These are phyloP conservation scores for Andrena praecox DNA, from an alignment of 2,888 invertebrate species.

Conservation along the genomic window DNA sequence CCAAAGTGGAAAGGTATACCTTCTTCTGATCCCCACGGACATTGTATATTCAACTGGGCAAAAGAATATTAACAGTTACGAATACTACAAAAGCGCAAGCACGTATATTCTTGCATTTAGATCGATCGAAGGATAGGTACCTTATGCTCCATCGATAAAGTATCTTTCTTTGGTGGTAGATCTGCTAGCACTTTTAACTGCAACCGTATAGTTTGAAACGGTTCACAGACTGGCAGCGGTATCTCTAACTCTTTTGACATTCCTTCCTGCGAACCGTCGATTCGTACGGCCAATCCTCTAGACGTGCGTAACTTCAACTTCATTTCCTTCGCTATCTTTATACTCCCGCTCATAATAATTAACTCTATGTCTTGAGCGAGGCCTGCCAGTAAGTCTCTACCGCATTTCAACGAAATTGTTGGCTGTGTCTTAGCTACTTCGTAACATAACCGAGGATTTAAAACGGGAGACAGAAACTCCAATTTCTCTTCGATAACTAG, in stretches of 20 bases:
- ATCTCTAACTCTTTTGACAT: conserved; percentile 80
- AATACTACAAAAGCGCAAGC: conserved; percentile 35
- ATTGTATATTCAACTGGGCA: conserved; percentile 89
- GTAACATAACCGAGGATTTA: conserved; percentile 87
- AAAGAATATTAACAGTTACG: conserved; percentile 22
- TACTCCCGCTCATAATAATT: conserved; percentile 92
- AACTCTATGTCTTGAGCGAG: conserved; percentile 92
- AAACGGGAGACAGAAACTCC: conserved; percentile 89
- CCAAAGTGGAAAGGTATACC: conserved; percentile 92
- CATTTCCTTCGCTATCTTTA: conserved; percentile 89
- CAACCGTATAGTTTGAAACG: conserved; percentile 89
- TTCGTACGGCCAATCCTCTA: conserved; percentile 88
- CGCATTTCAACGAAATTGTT: conserved; percentile 86
- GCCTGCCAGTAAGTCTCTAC: conserved; percentile 92
- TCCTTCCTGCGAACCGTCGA: conserved; percentile 81
- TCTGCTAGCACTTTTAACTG: conserved; percentile 90
- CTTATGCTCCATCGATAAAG: conserved; percentile 90
- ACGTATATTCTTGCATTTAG: conserved; percentile 5
- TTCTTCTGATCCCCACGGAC: conserved; percentile 92
- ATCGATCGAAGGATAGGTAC: conserved; percentile 80
- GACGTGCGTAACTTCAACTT: conserved; percentile 89
- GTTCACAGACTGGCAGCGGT: conserved; percentile 84
- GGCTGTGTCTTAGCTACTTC: conserved; percentile 87
- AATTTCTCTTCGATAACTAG: conserved; percentile 88
- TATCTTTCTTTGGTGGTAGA: conserved; percentile 90